These are phyloP conservation scores for Megaceryle maxima DNA, from an alignment of 2,113 vertebrate genomes.

Conservation along the genomic window DNA sequence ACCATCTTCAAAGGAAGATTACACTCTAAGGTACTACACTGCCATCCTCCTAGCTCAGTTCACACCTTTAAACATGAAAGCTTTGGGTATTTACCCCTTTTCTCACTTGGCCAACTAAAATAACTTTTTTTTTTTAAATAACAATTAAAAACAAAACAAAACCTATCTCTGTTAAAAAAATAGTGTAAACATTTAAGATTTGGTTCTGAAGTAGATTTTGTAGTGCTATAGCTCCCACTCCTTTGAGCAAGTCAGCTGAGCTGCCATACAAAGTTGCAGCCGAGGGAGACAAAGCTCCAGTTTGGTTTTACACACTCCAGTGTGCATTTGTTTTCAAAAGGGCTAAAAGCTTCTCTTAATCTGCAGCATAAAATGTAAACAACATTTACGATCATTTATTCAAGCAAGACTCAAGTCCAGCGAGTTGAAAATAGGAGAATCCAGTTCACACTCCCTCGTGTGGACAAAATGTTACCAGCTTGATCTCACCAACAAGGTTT, in stretches of 20 bases:
- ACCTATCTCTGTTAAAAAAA: not conserved
- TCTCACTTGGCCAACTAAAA: not conserved
- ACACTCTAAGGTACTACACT: not conserved
- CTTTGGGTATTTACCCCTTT: not conserved
- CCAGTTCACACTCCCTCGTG: not conserved
- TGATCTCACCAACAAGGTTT: not conserved
- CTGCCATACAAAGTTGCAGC: not conserved
- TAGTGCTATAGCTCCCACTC: not conserved
- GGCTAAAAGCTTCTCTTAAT: not conserved
- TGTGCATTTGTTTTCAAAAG: not conserved
- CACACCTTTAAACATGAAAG: not conserved
- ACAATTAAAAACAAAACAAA: not conserved
- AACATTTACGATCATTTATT: not conserved
- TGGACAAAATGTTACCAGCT: not conserved
- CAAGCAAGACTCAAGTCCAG: slow-evolving; percentile 4
- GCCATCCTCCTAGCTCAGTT: not conserved
- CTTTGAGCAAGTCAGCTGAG: not conserved
- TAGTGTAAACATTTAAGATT: slow-evolving; percentile 33
- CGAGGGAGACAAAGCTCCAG: not conserved
- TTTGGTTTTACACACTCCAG: not conserved
- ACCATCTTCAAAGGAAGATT: not conserved
- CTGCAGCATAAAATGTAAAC: slow-evolving; percentile 39
- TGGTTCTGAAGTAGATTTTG: slow-evolving; percentile 18
- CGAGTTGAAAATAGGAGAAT: not conserved
- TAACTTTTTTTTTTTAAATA: not conserved